Base-by-base conservation (phyloP, 1,140 invertebrate species). In the Drosophila yakuba region DNA sequence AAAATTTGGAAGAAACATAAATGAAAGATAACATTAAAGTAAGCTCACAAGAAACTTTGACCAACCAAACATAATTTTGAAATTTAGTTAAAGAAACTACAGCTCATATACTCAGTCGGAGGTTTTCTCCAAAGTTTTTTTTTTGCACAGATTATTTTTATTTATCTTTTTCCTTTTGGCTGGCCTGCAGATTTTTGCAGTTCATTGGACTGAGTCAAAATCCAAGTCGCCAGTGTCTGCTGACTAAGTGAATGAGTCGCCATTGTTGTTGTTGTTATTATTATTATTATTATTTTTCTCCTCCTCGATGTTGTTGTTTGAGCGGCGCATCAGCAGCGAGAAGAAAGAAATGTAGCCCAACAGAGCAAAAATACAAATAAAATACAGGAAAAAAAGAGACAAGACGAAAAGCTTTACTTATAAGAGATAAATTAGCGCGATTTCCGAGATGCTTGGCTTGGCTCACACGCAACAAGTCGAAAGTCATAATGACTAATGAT, bases 181-280 rank as follows among this genome's bases (percentile, higher is more conserved):
- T 28, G 43, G 67, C 67, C 67, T 71, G 68, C 68, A 71, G 68
- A 71, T 74, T 64, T 75, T 86, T 85, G 81, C 81, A 80, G 81
- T 85, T 85, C 81, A 84, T 84, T 84, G 81, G 68, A 84, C 81
- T 84, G 81, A 85, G 64, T 48, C 44, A 47, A 60, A 76, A 76
- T 50, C 35, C 36, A 54, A 44, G 56, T 57, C 35, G 68, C 59
- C 56, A 14, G 60, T 23, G 63, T 74, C 74, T 59, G 68, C 74
- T 86, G 83, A 82, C 78, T 86, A 88, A 86, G 82, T 86, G 78
- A 86, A 82, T 86, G 83, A 88, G 83, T 88, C 63, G 84, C 48
- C 57, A 51, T 50, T 47, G 45, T 54, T 74, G 36, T 48, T 51
- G 36, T 64, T 67, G 55, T 77, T 64, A 56, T 64, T 69, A 57